These are phyloP conservation scores for Scaptomyza parva DNA, from an alignment of 2,888 invertebrate species.

Conservation along the genomic window DNA sequence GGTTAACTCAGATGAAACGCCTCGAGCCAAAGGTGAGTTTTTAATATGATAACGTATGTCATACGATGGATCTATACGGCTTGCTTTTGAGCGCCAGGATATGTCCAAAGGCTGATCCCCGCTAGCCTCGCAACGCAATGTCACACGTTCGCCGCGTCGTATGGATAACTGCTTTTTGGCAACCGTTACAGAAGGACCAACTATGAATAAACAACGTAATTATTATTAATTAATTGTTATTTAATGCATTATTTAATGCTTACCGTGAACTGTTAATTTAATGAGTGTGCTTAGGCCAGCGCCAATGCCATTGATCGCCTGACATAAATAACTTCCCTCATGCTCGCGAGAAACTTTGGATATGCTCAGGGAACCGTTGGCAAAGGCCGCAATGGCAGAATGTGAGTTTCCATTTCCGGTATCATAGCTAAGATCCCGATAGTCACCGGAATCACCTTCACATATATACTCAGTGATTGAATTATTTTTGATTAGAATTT, in stretches of 20 bases:
- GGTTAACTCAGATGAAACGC: constrained; percentile 86
- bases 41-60: constrained; percentile 85
- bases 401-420: constrained; percentile 66
- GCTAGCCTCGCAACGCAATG: constrained; percentile 86
- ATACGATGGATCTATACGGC: constrained; percentile 85
- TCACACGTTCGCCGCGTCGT: constrained; percentile 86
- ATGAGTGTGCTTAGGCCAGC: constrained; percentile 88
- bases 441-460: constrained; percentile 85
- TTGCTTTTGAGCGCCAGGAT: constrained; percentile 86
- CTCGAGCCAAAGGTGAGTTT: constrained; percentile 83
- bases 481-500: constrained; percentile 5
- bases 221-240: not conserved
- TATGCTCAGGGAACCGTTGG: constrained; percentile 86
- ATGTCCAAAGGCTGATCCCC: constrained; percentile 86
- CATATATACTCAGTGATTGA: not conserved
- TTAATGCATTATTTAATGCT: constrained; percentile 20
- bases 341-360: constrained; percentile 86
- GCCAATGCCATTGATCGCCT: constrained; percentile 88
- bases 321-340: constrained; percentile 87
- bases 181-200: constrained; percentile 86
- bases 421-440: constrained; percentile 86
- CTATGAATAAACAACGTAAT: constrained; percentile 65
- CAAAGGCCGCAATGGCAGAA: constrained; percentile 82
- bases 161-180: constrained; percentile 85
- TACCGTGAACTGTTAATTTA: constrained; percentile 87